Evolutionary conservation across 2,113 vertebrate genomes (phyloP).

Genomic region (Melanocharis versteri): DNA sequence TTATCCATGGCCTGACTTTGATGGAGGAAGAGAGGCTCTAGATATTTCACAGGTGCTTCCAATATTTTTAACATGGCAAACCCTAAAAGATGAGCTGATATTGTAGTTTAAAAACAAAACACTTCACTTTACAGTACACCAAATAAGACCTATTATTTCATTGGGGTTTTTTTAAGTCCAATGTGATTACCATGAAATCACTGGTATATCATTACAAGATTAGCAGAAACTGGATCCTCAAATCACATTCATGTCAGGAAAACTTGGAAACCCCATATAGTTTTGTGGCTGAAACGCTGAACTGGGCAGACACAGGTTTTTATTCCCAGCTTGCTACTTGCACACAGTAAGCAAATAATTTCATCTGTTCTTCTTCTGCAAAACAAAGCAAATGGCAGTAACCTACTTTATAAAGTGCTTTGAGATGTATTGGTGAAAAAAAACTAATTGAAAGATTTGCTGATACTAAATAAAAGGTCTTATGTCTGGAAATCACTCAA

Average conservation of each 20-base stretch:
- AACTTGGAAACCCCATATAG: not conserved
- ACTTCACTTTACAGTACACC: not conserved
- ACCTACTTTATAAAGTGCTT: not conserved
- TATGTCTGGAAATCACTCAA: not conserved
- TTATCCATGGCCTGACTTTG: not conserved
- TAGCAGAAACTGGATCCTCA: constrained; percentile 3
- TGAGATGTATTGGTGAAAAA: not conserved
- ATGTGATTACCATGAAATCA: not conserved
- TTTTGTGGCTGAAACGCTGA: not conserved
- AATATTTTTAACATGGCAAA: not conserved
- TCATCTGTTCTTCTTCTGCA: not conserved
- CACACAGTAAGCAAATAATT: not conserved
- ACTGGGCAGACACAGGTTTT: not conserved
- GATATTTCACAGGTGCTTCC: not conserved
- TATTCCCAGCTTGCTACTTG: not conserved
- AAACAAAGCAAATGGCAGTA: not conserved
- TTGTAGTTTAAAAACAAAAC: not conserved
- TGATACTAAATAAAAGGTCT: not conserved
- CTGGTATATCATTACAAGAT: not conserved
- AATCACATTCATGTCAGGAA: not conserved
- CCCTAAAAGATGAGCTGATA: not conserved
- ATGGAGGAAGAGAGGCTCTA: not conserved
- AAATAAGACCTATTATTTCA: not conserved
- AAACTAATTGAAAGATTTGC: not conserved
- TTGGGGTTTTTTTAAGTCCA: not conserved